These are phyloP conservation scores for Eledone cirrhosa DNA, from an alignment of 2,888 invertebrate genomes.

Conservation along the genomic window DNA sequence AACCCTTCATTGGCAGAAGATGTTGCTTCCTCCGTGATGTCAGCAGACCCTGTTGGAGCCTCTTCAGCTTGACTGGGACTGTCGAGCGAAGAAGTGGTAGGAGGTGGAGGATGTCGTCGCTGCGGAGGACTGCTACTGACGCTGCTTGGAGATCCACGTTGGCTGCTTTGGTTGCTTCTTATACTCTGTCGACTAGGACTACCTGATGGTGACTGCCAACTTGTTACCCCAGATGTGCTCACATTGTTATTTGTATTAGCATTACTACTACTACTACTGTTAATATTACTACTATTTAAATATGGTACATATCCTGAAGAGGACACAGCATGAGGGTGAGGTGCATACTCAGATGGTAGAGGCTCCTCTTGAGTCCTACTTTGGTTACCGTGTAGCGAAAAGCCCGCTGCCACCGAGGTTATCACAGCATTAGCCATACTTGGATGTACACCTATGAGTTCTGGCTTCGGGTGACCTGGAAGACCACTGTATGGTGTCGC, in stretches of 20 bases:
- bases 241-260: neutral
- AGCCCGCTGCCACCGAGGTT: slow-evolving; percentile 11
- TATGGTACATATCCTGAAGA: slow-evolving; percentile 25
- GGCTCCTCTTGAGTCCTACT: slow-evolving; percentile 25
- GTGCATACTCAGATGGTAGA: slow-evolving; percentile 13
- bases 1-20: slow-evolving; percentile 70
- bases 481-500: slow-evolving; percentile 27
- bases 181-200: slow-evolving; percentile 18
- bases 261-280: neutral
- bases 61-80: neutral
- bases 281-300: slow-evolving; percentile 7
- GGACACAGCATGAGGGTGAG: slow-evolving; percentile 27
- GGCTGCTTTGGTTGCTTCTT: slow-evolving; percentile 19
- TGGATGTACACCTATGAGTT: neutral
- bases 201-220: neutral
- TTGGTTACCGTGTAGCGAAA: slow-evolving; percentile 19
- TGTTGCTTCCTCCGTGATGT: slow-evolving; percentile 18
- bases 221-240: neutral
- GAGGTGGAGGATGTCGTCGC: neutral
- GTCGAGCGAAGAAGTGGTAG: neutral
- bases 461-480: slow-evolving; percentile 21
- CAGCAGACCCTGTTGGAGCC: slow-evolving; percentile 3
- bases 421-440: slow-evolving; percentile 7
- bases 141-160: slow-evolving; percentile 28
- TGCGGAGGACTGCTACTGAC: slow-evolving; percentile 1